Conservation (phyloP, 2,888 invertebrate genomes). For the Metallyticus violacea region DNA sequence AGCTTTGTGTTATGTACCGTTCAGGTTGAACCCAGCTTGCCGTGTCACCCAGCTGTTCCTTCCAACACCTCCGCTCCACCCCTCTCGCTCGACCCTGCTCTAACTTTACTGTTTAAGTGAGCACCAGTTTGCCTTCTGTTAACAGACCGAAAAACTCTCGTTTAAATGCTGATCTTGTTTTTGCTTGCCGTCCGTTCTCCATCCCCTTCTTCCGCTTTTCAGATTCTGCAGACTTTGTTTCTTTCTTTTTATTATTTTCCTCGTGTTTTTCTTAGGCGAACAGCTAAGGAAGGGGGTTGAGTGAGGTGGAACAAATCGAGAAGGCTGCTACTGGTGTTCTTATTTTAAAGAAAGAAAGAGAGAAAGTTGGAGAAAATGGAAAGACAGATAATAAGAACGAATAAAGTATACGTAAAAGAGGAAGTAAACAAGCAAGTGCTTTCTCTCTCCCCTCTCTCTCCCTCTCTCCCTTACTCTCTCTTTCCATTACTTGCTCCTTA, state of each 20-base stretch:
- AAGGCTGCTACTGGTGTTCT: no score
- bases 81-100: neutral
- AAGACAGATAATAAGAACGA: neutral
- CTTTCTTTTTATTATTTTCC: neutral
- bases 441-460: neutral
- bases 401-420: neutral
- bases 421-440: neutral
- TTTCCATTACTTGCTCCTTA: neutral
- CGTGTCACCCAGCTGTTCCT: neutral
- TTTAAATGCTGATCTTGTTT: slow-evolving; percentile 11
- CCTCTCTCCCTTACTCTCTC: neutral
- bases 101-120: neutral
- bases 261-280: neutral
- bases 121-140: neutral
- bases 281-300: neutral
- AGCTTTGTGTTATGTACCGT: no score
- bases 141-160: neutral
- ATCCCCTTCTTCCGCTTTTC: neutral
- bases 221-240: neutral
- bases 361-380: neutral
- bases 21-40: no score
- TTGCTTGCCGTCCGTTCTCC: neutral
- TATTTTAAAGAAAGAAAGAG: no score
- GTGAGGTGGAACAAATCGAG: neutral
- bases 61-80: neutral